Percentiles rank a stretch among this genome's conserved stretches.
phyloP scores from a whole-genome alignment of 2,888 invertebrate genomes.

The Brachycybe producta region DNA sequence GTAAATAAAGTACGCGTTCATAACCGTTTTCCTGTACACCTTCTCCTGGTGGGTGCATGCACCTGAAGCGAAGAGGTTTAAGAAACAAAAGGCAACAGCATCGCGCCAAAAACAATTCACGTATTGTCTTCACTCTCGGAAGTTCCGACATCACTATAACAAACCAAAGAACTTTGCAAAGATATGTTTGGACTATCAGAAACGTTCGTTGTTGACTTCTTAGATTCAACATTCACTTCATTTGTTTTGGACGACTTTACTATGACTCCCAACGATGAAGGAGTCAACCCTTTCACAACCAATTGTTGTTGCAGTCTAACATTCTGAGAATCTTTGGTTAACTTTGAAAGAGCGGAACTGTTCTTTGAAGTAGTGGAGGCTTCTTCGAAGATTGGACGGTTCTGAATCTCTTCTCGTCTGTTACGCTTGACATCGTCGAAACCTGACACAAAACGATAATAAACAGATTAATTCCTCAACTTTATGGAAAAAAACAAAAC shows the following conservation, averaged over 20 bases:
- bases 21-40: too few relatives aligned
- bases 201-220: too few relatives aligned
- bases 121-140: neutral
- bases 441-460: conserved; percentile 3
- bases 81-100: too few relatives aligned
- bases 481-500: neutral
- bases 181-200: neutral
- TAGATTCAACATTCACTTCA: neutral
- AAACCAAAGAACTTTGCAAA: neutral
- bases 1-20: too few relatives aligned
- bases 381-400: neutral
- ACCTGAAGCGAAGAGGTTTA: too few relatives aligned
- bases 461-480: neutral
- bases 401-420: conserved; percentile 12
- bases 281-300: neutral
- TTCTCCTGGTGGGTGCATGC: too few relatives aligned
- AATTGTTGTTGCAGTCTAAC: too few relatives aligned
- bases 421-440: conserved; percentile 9
- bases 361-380: neutral
- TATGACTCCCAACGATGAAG: neutral
- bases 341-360: too few relatives aligned
- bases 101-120: neutral
- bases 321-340: too few relatives aligned
- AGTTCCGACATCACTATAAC: neutral
- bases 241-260: neutral